Base-by-base conservation (phyloP, 92 coral and sea anemone species). In the Isaurus tuberculatus region DNA sequence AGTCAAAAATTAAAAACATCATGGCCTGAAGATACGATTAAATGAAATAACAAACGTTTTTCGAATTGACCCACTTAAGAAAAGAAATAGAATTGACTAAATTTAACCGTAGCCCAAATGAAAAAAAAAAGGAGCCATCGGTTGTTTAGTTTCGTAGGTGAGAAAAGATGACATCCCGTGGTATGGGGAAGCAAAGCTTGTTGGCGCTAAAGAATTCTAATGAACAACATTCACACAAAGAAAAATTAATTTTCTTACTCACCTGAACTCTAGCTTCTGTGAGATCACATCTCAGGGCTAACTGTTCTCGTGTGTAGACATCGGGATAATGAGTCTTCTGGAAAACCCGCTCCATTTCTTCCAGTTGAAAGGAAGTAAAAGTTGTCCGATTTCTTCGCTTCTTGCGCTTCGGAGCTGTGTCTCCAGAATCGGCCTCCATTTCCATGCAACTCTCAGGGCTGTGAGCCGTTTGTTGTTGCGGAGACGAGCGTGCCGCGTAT, bases 181-280 rank as follows among this genome's bases (percentile, higher is more conserved):
- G 69, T 29, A 55, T 3, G 72, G 46, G 31, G 23, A 67, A 32
- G 17, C 13, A 34, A 16, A 32, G 48, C 2, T 34, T 19, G 72
- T 34, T 8, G 20, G 34, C 34, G 26, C 58, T 44, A 34, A 72
- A 72, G 78, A 16, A 6, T 43, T 2, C 33, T 2, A 8, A 42
- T n/a, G n/a, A 36, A 44, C 4, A 49, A 25, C 25, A 31, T 44
- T 42, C 3, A 72, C 36, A 49, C 8, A 8, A 55, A 9, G 14
- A 31, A 15, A 70, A 67, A 60, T n/a, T n/a, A n/a, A n/a, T n/a
- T n/a, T 25, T 15, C 14, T 19, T 23, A 22, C 90, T 90, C 64
- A 97, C 99, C 99, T 97, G 99, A 2, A 97, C 99, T 69, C 99
- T 88, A 7, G 99, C 99, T 75, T 97, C 99, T n/a, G 99, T 97